Conservation (phyloP, 2,113 vertebrate species). For the mouse (Mus musculus) region DNA sequence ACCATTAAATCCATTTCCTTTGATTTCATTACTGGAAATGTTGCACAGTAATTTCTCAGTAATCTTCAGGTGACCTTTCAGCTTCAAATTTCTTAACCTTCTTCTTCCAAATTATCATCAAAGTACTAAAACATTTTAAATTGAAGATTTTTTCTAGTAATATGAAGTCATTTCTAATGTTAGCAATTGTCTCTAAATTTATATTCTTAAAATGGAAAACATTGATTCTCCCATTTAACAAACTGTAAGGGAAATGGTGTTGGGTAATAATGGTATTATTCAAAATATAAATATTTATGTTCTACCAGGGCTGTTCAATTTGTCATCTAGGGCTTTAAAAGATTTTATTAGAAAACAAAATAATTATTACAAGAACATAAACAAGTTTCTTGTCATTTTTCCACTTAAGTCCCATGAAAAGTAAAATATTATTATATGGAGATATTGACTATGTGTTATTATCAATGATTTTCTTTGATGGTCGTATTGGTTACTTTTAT, state of each 20-base stretch:
- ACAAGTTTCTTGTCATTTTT: conserved; percentile 11
- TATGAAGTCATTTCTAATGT: conserved; percentile 17
- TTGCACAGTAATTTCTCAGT: conserved; percentile 5
- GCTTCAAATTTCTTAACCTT: neutral
- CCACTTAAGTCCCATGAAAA: neutral
- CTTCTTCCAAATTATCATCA: conserved; percentile 18
- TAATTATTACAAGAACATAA: conserved; percentile 14
- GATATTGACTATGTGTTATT: conserved; percentile 8
- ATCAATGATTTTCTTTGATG: neutral
- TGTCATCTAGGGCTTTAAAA: conserved; percentile 4
- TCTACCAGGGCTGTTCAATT: neutral
- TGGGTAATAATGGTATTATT: neutral
- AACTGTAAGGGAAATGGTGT: neutral
- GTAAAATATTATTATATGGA: neutral
- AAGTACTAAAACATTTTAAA: neutral
- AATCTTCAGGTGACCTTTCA: neutral
- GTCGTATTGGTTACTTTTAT: neutral
- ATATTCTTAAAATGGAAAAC: conserved; percentile 11
- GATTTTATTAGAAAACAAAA: conserved; percentile 31
- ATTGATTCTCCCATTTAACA: conserved; percentile 7
- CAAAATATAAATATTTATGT: conserved; percentile 44
- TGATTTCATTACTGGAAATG: neutral
- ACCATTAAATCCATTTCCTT: neutral
- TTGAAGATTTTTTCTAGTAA: neutral
- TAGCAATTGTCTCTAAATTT: conserved; percentile 38